Percentiles rank a stretch among this genome's conserved stretches.
Conservation (phyloP, 2,888 invertebrate species). For the Podotricha telesiphe region DNA sequence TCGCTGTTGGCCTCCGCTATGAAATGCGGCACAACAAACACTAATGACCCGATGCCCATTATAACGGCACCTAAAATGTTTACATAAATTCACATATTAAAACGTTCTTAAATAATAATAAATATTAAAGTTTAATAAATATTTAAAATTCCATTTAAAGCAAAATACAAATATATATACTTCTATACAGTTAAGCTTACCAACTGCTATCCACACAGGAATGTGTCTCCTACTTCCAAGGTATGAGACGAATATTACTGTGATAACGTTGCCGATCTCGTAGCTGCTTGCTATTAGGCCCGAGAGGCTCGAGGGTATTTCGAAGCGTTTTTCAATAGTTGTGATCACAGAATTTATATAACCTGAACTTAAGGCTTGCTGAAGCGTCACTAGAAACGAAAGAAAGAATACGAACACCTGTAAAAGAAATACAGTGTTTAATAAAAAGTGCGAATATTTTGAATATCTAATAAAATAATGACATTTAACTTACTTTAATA, state of each 20-base stretch:
- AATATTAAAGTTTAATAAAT: not conserved
- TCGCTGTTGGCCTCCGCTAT: constrained; percentile 91
- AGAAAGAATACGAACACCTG: constrained; percentile 94
- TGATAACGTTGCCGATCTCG: constrained; percentile 97
- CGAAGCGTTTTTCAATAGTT: constrained; percentile 97
- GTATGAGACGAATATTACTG: constrained; percentile 97
- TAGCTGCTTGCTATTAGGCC: constrained; percentile 97
- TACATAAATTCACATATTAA: constrained; percentile 24
- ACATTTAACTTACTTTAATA: constrained; percentile 87
- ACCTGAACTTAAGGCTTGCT: constrained; percentile 95
- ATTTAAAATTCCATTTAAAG: not conserved
- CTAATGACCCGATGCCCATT: constrained; percentile 96
- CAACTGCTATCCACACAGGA: constrained; percentile 97
- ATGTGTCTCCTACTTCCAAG: constrained; percentile 96
- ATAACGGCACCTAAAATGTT: constrained; percentile 89
- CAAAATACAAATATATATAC: constrained; percentile 3
- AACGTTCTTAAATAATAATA: not conserved
- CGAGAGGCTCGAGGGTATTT: constrained; percentile 96
- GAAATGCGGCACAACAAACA: constrained; percentile 97
- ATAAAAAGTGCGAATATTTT: constrained; percentile 16
- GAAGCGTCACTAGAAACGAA: constrained; percentile 94
- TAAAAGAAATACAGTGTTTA: constrained; percentile 54
- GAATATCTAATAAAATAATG: not conserved
- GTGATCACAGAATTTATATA: constrained; percentile 98
- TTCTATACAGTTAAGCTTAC: constrained; percentile 72